phyloP scores from a whole-genome alignment of 2,888 invertebrate species.

The Amphipoea lucens region DNA sequence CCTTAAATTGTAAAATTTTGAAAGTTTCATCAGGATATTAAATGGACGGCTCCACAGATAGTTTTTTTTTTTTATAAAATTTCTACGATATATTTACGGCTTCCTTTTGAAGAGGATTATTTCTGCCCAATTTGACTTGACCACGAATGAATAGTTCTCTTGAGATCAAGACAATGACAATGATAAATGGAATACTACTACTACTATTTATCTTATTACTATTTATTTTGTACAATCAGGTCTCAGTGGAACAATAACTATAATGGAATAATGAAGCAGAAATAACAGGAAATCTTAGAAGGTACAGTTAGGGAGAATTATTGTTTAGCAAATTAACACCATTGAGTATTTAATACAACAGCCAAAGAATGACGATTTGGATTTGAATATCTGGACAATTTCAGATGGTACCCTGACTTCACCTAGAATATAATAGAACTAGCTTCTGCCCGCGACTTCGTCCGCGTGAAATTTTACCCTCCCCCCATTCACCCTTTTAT shows the following conservation, averaged over 20 bases:
- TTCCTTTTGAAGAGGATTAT: neutral
- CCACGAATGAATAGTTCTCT: slow-evolving; percentile 12
- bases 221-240: neutral
- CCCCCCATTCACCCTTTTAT: too few species aligned
- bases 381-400: neutral
- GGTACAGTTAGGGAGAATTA: too few species aligned
- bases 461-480: too few species aligned
- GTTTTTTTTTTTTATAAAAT: neutral
- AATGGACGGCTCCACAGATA: neutral
- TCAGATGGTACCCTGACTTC: neutral
- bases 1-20: neutral
- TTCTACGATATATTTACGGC: neutral
- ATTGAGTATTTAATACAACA: neutral
- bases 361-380: neutral
- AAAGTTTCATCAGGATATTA: neutral
- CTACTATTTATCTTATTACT: too few species aligned
- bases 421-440: neutral
- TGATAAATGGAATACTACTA: too few species aligned
- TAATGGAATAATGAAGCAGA: neutral
- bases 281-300: neutral
- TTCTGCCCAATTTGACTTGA: neutral
- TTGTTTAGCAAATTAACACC: neutral
- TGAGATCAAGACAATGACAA: neutral
- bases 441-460: too few species aligned
- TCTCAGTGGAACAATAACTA: slow-evolving; percentile 7